phyloP scores from a whole-genome alignment of 2,797 vertebrate species.

The Martes flavigula region DNA sequence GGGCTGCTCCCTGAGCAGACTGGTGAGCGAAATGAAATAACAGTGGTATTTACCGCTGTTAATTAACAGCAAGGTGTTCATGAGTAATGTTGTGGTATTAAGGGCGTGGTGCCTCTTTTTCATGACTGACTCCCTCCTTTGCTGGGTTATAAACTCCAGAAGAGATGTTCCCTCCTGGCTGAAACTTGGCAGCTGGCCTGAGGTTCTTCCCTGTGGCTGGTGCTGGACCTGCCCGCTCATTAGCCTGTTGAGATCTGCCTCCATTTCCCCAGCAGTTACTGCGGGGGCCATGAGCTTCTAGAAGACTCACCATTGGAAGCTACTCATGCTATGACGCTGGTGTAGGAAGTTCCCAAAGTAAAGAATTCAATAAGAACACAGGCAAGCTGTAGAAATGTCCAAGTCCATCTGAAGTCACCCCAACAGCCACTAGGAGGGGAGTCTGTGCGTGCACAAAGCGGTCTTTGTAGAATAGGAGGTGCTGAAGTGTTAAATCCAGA shows the following conservation, averaged over 20 bases:
- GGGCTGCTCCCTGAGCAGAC: constrained; percentile 38
- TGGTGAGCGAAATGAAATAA: constrained; percentile 74
- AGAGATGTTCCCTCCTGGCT: constrained; percentile 73
- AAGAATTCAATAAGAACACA: not conserved
- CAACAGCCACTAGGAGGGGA: not conserved
- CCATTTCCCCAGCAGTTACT: not conserved
- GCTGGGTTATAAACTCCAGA: constrained; percentile 69
- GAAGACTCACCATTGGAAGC: not conserved
- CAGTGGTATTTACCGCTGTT: constrained; percentile 75
- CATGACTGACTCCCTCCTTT: constrained; percentile 70
- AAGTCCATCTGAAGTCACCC: not conserved
- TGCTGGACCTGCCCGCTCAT: not conserved
- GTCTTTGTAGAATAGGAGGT: not conserved
- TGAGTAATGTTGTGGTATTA: constrained; percentile 82
- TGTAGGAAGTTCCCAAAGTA: not conserved
- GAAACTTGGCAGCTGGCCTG: constrained; percentile 57
- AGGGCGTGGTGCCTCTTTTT: constrained; percentile 82
- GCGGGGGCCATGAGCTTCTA: not conserved
- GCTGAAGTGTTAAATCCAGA: not conserved
- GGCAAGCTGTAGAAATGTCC: not conserved
- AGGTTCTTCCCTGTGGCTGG: constrained; percentile 22
- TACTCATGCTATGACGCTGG: not conserved
- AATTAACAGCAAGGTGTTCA: constrained; percentile 76
- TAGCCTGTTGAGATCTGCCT: not conserved
- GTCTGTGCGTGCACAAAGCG: fast-evolving